phyloP scores from a whole-genome alignment of 2,888 invertebrate species.

The Galerucella pusilla region DNA sequence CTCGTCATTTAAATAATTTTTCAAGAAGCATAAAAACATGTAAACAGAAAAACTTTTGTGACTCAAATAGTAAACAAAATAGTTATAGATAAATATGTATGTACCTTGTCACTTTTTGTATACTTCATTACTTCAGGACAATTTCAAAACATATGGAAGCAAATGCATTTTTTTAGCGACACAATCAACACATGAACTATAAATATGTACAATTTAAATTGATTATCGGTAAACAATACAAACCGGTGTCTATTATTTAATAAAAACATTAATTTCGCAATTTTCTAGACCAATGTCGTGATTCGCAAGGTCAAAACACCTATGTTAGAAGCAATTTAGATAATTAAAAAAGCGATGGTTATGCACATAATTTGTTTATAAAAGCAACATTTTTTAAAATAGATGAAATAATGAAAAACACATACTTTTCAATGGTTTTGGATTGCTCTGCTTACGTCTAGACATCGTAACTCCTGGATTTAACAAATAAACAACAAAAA shows the following conservation, averaged over 20 bases:
- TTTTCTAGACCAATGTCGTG: background rate
- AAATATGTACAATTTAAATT: too few species aligned
- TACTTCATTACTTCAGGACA: background rate
- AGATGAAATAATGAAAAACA: conserved; percentile 55
- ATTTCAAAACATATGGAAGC: background rate
- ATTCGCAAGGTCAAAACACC: background rate
- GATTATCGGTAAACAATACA: too few species aligned
- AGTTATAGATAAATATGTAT: background rate
- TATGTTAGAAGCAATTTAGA: conserved; percentile 2
- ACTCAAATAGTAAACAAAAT: background rate
- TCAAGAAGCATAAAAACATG: too few species aligned
- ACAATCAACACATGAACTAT: background rate
- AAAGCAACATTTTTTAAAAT: conserved; percentile 12
- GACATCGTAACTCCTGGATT: conserved; percentile 73
- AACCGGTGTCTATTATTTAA: too few species aligned
- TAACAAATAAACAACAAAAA: conserved; percentile 23
- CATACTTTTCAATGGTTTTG: conserved; percentile 95
- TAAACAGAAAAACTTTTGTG: background rate
- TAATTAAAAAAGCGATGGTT: conserved; percentile 5
- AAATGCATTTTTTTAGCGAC: background rate
- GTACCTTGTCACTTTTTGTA: too few species aligned
- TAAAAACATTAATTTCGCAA: too few species aligned
- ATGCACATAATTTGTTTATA: background rate
- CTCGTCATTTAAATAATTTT: too few species aligned
- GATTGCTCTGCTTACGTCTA: conserved; percentile 95